A percentile compares a stretch with the other conserved stretches of the same genome.
These are phyloP conservation scores for Montipora cactus DNA, from an alignment of 64 coral and sea anemone species.

Conservation along the genomic window DNA sequence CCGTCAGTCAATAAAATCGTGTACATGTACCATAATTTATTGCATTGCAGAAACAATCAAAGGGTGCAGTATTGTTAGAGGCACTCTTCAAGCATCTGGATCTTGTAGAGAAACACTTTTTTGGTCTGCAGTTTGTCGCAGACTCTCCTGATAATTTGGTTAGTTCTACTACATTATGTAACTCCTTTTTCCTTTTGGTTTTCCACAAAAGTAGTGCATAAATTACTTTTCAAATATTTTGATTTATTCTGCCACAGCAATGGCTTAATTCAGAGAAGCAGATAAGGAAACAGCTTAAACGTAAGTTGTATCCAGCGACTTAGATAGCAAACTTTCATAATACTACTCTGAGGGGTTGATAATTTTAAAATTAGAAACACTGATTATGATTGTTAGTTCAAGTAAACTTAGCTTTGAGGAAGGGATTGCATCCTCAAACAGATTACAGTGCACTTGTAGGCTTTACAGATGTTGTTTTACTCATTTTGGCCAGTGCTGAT, in stretches of 20 bases:
- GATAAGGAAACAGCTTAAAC: conserved; percentile 82
- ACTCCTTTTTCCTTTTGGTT: background rate
- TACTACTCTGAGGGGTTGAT: no score
- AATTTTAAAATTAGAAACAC: no score
- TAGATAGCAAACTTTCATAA: no score
- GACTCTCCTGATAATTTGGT: conserved; percentile 93
- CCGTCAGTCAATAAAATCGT: no score
- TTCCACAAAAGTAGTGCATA: background rate
- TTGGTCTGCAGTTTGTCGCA: conserved; percentile 87
- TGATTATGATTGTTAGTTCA: no score
- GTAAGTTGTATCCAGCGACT: background rate
- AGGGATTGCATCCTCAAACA: no score
- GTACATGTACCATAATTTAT: background rate
- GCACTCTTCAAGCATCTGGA: conserved; percentile 85
- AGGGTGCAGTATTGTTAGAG: conserved; percentile 73
- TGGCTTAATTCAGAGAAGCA: conserved; percentile 81
- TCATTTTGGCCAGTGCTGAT: no score
- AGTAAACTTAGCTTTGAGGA: no score
- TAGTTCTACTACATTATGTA: background rate
- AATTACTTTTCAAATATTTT: background rate
- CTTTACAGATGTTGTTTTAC: no score
- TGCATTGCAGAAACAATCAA: conserved; percentile 78
- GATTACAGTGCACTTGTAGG: no score
- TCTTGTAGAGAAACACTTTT: conserved; percentile 83
- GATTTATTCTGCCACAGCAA: conserved; percentile 51